These are phyloP conservation scores for Chroicocephalus ridibundus DNA, from an alignment of 2,113 vertebrate species.

Conservation along the genomic window DNA sequence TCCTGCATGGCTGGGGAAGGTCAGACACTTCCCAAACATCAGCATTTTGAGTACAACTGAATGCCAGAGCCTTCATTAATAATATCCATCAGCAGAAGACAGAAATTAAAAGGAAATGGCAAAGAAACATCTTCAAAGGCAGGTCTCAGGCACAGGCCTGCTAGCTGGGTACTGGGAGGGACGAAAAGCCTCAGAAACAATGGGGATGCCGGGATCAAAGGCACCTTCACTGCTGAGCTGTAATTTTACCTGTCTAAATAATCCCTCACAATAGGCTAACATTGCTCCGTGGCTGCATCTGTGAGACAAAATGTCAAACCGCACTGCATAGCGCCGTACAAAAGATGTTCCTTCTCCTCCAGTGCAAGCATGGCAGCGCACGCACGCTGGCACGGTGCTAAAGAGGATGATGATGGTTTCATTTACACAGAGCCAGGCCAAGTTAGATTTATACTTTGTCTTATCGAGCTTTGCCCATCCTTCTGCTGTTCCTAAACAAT, in stretches of 20 bases:
- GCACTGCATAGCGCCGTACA: neutral
- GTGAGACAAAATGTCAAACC: neutral
- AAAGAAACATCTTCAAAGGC: conserved; percentile 14
- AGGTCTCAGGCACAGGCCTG: neutral
- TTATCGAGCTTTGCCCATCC: neutral
- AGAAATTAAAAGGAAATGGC: neutral
- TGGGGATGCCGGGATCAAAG: conserved; percentile 29
- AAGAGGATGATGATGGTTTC: neutral
- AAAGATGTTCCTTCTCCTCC: neutral
- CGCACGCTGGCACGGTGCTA: neutral
- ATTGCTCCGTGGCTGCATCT: neutral
- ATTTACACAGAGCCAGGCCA: neutral
- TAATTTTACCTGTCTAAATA: neutral
- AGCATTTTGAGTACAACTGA: neutral
- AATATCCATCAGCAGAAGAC: neutral
- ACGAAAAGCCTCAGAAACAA: conserved; percentile 29
- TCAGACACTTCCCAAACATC: neutral
- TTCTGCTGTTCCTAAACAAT: neutral
- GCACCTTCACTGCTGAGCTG: neutral
- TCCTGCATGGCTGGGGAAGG: neutral
- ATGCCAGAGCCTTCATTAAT: neutral
- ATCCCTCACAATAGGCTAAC: neutral
- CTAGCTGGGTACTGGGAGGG: neutral
- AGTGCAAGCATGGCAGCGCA: neutral
- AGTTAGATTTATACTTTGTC: neutral